These are phyloP conservation scores for Xenus cinereus DNA, from an alignment of 2,113 vertebrate species.

Conservation along the genomic window DNA sequence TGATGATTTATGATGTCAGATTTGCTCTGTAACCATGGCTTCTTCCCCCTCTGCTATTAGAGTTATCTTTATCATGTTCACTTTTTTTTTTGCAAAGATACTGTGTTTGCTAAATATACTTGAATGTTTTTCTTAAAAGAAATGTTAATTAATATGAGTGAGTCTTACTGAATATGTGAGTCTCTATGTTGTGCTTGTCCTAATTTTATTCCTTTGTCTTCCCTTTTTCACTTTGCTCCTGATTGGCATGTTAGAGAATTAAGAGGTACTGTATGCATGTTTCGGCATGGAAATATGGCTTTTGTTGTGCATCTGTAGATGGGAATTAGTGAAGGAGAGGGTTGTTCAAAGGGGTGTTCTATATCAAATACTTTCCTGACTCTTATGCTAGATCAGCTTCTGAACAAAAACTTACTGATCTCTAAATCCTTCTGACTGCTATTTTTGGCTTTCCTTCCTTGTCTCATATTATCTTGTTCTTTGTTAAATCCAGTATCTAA, in stretches of 20 bases:
- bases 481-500: not conserved
- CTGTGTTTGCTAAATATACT: not conserved
- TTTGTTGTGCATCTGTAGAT: conserved; percentile 13
- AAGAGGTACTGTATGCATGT: conserved; percentile 73
- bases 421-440: not conserved
- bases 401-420: not conserved
- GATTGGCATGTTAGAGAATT: conserved; percentile 65
- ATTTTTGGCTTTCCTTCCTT: not conserved
- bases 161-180: conserved; percentile 33
- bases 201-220: conserved; percentile 69
- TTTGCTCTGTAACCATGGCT: conserved; percentile 1
- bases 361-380: not conserved
- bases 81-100: not conserved
- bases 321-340: not conserved
- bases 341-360: not conserved
- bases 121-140: not conserved
- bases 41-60: not conserved
- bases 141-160: not conserved
- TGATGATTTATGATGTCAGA: conserved; percentile 11
- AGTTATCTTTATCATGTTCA: not conserved
- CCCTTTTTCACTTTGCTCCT: conserved; percentile 60
- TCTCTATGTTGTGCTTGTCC: conserved; percentile 43
- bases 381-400: not conserved
- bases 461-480: not conserved
- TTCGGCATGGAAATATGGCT: conserved; percentile 33